A percentile compares a stretch with the other conserved stretches of the same genome.
Conservation (phyloP, 2,797 vertebrate genomes). For the Galago senegalensis region DNA sequence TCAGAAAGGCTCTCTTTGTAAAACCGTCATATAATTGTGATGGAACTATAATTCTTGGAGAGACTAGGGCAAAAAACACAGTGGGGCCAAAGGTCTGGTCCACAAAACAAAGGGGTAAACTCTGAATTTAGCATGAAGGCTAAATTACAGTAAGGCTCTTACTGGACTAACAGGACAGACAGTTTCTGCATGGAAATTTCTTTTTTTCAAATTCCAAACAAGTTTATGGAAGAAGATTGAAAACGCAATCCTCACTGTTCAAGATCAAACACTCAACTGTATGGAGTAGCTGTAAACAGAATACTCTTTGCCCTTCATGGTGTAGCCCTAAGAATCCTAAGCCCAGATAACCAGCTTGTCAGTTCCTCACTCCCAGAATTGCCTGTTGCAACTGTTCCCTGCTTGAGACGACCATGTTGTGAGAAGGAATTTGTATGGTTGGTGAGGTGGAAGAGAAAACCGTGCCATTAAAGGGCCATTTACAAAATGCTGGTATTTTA, state of each 20-base stretch:
- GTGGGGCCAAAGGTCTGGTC: not conserved
- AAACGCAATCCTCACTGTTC: not conserved
- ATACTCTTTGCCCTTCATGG: not conserved
- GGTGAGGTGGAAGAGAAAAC: not conserved
- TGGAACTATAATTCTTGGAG: not conserved
- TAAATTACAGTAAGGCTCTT: not conserved
- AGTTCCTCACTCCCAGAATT: not conserved
- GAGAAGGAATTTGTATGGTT: not conserved
- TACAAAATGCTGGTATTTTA: not conserved
- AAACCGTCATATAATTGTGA: not conserved
- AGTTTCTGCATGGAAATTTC: not conserved
- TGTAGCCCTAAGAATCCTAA: not conserved
- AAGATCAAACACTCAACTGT: not conserved
- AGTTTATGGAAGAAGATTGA: not conserved
- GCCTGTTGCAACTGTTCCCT: not conserved
- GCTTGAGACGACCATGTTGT: not conserved
- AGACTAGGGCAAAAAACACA: not conserved
- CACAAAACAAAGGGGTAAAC: not conserved
- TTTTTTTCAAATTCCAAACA: not conserved
- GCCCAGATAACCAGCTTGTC: not conserved
- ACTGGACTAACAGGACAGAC: not conserved
- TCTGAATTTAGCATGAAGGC: not conserved
- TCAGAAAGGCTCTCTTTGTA: not conserved
- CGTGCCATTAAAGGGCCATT: not conserved
- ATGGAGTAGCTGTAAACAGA: not conserved